Evolutionary conservation across 2,113 vertebrate species (phyloP).

Genomic region (Entomyzon cyanotis): DNA sequence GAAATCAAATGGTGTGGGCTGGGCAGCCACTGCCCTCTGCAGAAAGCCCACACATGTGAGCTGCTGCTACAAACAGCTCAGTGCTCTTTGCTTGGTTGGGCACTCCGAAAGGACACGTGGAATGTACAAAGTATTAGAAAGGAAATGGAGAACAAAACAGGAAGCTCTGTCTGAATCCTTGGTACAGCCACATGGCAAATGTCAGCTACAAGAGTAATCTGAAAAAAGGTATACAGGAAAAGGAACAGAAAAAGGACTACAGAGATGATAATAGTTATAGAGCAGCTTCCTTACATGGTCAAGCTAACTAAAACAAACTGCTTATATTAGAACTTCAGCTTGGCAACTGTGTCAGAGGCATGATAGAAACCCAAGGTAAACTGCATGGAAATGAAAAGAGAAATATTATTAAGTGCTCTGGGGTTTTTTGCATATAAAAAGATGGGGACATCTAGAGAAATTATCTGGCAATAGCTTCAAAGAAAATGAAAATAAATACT

Average conservation of each 20-base stretch:
- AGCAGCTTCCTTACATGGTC: background rate
- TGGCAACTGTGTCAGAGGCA: background rate
- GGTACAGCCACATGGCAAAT: background rate
- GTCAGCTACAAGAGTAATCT: background rate
- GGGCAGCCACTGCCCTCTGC: fast-evolving
- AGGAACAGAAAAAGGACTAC: background rate
- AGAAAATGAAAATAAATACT: background rate
- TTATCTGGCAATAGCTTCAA: background rate
- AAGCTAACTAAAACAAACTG: background rate
- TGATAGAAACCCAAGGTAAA: background rate
- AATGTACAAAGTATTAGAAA: background rate
- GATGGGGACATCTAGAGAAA: background rate
- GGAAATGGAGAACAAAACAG: background rate
- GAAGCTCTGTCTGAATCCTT: background rate
- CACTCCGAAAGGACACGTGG: fast-evolving
- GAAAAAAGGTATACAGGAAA: background rate
- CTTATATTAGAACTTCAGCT: background rate
- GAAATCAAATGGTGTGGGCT: background rate
- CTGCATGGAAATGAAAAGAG: background rate
- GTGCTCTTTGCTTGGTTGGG: background rate
- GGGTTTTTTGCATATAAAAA: background rate
- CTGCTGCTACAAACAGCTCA: background rate
- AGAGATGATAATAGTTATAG: background rate
- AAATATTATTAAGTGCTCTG: background rate
- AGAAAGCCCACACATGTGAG: fast-evolving